A percentile compares a stretch with the other conserved stretches of the same genome.
These are phyloP conservation scores for Volucella zonaria DNA, from an alignment of 2,888 invertebrate genomes.

Conservation along the genomic window DNA sequence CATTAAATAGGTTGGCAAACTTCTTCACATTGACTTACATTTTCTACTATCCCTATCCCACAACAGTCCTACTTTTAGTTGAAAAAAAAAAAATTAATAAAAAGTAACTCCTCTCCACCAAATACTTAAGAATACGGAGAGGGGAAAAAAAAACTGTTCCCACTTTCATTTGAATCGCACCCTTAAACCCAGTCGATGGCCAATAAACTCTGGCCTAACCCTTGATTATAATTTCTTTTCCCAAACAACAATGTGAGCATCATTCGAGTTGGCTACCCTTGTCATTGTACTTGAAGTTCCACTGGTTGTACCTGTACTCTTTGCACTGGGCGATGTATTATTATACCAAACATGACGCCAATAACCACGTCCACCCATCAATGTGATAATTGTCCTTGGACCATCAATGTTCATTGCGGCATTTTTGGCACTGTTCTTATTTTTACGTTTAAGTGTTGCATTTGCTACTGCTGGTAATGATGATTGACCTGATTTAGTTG, in stretches of 20 bases:
- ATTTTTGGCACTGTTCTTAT: conserved; percentile 78
- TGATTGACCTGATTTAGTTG: conserved; percentile 67
- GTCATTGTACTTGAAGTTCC: conserved; percentile 66
- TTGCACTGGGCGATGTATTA: conserved; percentile 78
- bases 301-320: conserved; percentile 57
- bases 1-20: neutral
- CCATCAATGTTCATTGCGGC: conserved; percentile 81
- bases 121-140: neutral
- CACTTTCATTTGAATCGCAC: conserved; percentile 64
- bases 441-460: conserved; percentile 81
- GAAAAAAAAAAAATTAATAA: neutral
- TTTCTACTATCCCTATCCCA: no score
- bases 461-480: conserved; percentile 76
- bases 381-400: conserved; percentile 90
- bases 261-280: conserved; percentile 89
- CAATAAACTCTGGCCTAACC: conserved; percentile 67
- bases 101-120: neutral
- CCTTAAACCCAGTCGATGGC: conserved; percentile 66
- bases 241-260: conserved; percentile 95
- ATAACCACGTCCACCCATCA: conserved; percentile 95
- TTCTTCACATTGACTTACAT: neutral
- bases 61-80: no score
- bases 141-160: conserved; percentile 1
- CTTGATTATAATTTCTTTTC: conserved; percentile 90
- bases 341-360: conserved; percentile 90